Conservation (phyloP, 2,797 vertebrate genomes). For the Brachyalestes nurse region DNA sequence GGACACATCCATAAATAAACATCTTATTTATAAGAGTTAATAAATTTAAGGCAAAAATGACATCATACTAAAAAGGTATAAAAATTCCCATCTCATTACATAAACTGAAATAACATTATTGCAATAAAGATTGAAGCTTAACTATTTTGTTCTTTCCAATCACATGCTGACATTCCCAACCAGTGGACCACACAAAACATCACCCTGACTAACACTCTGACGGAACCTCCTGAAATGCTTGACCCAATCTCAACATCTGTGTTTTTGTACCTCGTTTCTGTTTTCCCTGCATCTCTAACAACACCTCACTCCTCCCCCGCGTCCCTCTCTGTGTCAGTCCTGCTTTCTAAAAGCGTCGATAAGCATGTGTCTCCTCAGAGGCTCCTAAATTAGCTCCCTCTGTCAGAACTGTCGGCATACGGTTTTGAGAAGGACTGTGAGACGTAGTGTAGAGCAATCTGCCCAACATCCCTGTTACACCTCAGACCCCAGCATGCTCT, state of each 20-base stretch:
- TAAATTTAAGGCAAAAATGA: no score
- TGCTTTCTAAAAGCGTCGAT: conserved; percentile 45
- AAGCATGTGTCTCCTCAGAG: conserved; percentile 43
- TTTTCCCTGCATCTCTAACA: conserved; percentile 4
- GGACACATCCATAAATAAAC: no score
- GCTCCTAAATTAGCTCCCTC: conserved; percentile 56
- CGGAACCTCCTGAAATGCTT: neutral
- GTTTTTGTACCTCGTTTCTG: neutral
- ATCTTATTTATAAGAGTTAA: no score
- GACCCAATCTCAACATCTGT: neutral
- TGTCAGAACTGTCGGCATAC: conserved; percentile 42
- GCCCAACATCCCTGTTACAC: conserved; percentile 27
- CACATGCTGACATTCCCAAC: no score
- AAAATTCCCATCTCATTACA: no score
- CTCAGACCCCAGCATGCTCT: conserved; percentile 26
- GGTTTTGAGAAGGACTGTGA: conserved; percentile 35
- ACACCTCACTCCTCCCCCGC: neutral
- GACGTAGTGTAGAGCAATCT: conserved; percentile 2
- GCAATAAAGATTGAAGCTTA: no score
- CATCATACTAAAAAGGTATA: no score
- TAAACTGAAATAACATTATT: no score
- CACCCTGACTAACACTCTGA: neutral
- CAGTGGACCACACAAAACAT: neutral
- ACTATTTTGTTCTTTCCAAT: no score
- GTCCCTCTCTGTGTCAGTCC: neutral